A percentile compares a stretch with the other conserved stretches of the same genome.
Conservation (phyloP, 2,797 vertebrate species). For the Parambassis ranga region DNA sequence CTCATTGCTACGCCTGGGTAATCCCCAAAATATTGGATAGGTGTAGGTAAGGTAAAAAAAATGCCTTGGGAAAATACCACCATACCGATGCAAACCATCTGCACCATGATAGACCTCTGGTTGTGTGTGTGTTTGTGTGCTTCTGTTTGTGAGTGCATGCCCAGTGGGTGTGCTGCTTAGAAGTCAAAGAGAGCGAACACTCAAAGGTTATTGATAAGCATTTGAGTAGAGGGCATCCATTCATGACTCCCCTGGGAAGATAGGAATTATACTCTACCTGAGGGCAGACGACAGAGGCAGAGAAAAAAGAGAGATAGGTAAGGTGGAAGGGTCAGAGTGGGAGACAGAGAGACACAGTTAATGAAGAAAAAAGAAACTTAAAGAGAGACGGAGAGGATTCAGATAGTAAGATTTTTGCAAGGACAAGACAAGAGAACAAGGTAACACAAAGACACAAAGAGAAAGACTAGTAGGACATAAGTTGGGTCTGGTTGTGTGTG, state of each 20-base stretch:
- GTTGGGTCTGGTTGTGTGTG: constrained; percentile 21
- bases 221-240: constrained; percentile 81
- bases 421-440: constrained; percentile 47
- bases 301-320: constrained; percentile 50
- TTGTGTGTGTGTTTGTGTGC: constrained; percentile 4
- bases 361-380: constrained; percentile 40
- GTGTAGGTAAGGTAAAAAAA: constrained; percentile 19
- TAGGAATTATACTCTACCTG: constrained; percentile 77
- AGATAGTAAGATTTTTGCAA: constrained; percentile 47
- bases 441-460: constrained; percentile 50
- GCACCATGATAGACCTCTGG: constrained; percentile 48
- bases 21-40: constrained; percentile 46
- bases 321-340: constrained; percentile 42
- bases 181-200: constrained; percentile 77
- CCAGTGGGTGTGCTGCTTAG: constrained; percentile 63
- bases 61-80: constrained; percentile 43
- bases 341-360: constrained; percentile 39
- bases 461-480: constrained; percentile 29
- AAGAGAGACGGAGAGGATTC: constrained; percentile 27
- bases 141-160: constrained; percentile 52
- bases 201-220: constrained; percentile 85
- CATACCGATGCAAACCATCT: constrained; percentile 31
- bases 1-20: not conserved
- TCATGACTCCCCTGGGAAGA: constrained; percentile 79
- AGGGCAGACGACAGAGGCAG: constrained; percentile 58